Evolutionary conservation across 2,113 vertebrate genomes (phyloP), one percentile per base, ranked within the genome.

Genomic region (Tyto alba): DNA sequence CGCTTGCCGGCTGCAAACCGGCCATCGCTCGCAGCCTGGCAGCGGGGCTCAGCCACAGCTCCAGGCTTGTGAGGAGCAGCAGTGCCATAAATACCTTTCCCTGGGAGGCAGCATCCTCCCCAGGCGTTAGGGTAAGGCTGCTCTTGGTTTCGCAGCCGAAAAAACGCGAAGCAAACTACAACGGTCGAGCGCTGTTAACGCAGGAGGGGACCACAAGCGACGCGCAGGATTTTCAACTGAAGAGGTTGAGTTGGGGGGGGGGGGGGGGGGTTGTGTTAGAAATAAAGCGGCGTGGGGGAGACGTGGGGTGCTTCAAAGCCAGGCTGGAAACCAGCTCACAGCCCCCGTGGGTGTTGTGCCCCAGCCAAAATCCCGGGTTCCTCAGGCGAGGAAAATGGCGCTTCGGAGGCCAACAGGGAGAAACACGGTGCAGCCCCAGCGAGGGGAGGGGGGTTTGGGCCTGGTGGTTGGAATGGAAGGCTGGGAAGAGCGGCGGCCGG

Each of bases 1-100:
- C 53, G 72, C 76, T 93, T 68, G 90, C 89, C 79, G 68, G 88
- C 50, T 91, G 86, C 76, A 91, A 96, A 96, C 13, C 62, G 84
- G 85, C 56, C 69, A 11, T 38, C 50, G 71, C 83, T 83, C 36
- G 64, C 71, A 43, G 89, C 50, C 88, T 79, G 75, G 79, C 60
- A 95, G 89, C 67, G 57, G 40, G n/a, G 30, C 81, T 68, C 87
- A n/a, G 80, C 34, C 67, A 13, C 47, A 9, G 60, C 68, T 94
- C 77, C 50, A 68, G 56, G 36, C 57, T 68, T 0, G 3, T 3
- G 6, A 60, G 38, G 13, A 68, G 56, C 57, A 29, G 79, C 23
- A 32, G 75, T 2, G 2, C n/a, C 57, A 47, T 15, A 57, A 64
- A 77, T 68, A 74, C 14, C 52, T 2, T 30, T 56, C 56, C 40